A percentile compares a stretch with the other conserved stretches of the same genome.
These are phyloP conservation scores for Pangasius sanitwongsei DNA, from an alignment of 2,797 vertebrate genomes.

Conservation along the genomic window DNA sequence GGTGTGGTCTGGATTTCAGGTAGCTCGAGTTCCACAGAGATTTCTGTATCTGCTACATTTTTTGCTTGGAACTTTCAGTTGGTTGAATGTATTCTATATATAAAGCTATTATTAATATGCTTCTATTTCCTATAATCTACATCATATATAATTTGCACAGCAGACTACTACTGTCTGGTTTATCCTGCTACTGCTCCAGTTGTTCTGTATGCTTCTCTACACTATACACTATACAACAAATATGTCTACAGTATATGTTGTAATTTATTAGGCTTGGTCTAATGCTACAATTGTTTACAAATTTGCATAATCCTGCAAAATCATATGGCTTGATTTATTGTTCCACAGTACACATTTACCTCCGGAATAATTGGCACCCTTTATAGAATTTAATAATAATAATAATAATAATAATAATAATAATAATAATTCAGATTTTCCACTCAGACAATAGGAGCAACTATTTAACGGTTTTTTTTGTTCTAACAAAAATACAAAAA, in stretches of 20 bases:
- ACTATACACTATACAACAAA: neutral
- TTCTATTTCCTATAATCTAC: neutral
- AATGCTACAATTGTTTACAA: too few species aligned
- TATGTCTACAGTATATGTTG: neutral
- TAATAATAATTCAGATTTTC: too few species aligned
- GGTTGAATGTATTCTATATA: neutral
- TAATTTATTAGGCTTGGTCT: neutral
- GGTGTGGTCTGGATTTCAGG: slow-evolving; percentile 12
- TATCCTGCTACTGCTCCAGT: neutral
- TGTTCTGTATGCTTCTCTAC: neutral
- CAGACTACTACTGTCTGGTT: neutral
- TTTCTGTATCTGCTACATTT: neutral
- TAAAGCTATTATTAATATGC: neutral
- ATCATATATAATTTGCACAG: neutral
- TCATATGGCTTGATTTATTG: too few species aligned
- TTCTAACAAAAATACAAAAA: too few species aligned
- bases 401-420: too few species aligned
- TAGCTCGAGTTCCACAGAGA: slow-evolving; percentile 3
- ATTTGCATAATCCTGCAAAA: too few species aligned
- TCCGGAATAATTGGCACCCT: too few species aligned
- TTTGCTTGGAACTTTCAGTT: neutral
- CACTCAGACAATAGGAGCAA: too few species aligned
- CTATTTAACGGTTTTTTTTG: too few species aligned
- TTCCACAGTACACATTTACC: too few species aligned
- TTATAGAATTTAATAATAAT: too few species aligned